Evolutionary conservation across 2,113 vertebrate species (phyloP), one percentile per base, ranked within the genome.

Genomic region (Corynorhinus townsendii): DNA sequence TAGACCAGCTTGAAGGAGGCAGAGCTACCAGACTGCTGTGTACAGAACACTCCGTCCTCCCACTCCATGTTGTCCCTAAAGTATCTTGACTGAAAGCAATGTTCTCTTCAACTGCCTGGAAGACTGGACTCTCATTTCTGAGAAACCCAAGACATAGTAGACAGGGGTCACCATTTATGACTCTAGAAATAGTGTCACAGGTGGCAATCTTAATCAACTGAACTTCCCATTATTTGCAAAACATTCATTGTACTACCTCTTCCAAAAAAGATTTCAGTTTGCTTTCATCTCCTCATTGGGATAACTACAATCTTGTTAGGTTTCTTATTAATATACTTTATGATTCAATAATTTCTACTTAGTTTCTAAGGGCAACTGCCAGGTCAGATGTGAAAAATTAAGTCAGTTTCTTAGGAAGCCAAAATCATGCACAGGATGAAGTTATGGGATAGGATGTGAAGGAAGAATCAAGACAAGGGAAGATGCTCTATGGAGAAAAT

Each of bases 291-390:
- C 54, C 17, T 96, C 20, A 15, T 64, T 92, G 68, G 45, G 45
- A n/a, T 69, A 82, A 52, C 16, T 56, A 79, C 4, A 52, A 1
- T 95, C 47, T 45, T 77, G 7, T 71, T 85, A 24, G 24, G 76
- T 94, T 96, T 14, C 22, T 94, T 80, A 80, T 86, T 89, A 30
- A 59, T 94, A 86, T 92, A 26, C 28, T 56, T 93, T 89, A 38
- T 62, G 59, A 12, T 35, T 64, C 56, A 83, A 45, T 79, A 86
- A 91, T 84, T 88, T 86, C 66, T 84, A 72, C 19, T 24, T 93
- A 72, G 81, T 95, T 85, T 71, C 45, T 71, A 49, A 72, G 30
- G 81, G n/a, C 22, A 87, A 38, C 59, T 87, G 45, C 59, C 72
- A 93, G 38, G 69, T 84, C 45, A 47, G 49, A 89, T 33, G 38